Base-by-base conservation (phyloP, 2,797 vertebrate species). In the Labeo calbasu region DNA sequence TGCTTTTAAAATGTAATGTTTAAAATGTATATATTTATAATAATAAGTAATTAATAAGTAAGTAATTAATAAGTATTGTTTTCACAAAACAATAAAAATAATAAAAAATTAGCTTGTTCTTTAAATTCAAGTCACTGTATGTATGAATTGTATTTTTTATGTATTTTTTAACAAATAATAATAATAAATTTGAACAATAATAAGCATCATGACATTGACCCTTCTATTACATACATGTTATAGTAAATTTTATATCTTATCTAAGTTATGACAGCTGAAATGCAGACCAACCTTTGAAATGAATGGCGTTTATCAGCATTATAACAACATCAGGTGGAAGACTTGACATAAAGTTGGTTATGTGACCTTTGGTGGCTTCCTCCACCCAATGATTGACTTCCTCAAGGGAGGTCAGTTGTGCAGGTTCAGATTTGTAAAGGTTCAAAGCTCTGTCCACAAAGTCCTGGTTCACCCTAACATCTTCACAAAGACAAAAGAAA, bases 311-410 rank as follows among this genome's bases (percentile, higher is more conserved):
- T 83, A 98, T 95, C 77, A 99, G 93, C 90, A 99, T 94, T 73
- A 98, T 88, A 85, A 96, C 93, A 0, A 94, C 89, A 7, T 92
- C 87, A 3, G 83, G 90, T 0, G 97, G 95, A 84, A 98, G 92
- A 50, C 94, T 93, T 0, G 95, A 93, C 23, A 98, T 92, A 90
- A 99, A 96, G 88, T 95, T 91, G 75, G 94, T 87, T 43, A 98
- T 96, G 84, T 96, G 95, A 15, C 97, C 96, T 0, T 92, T 89
- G 0, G 97, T 99, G 69, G 90, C 93, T 28, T 95, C 93, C 85
- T 96, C 94, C 82, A 98, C 95, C 97, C 98, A 98, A 0, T 92
- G 91, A 91, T 99, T 99, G 90, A 98, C 93, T 73, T 95, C 93
- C 1, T 89, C 94, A 71, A 87, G 91, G 23, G 95, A 95, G 23